Percentiles rank a stretch among this genome's conserved stretches.
These are phyloP conservation scores for Camponotus vicinus DNA, from an alignment of 1,140 invertebrate species.

Conservation along the genomic window DNA sequence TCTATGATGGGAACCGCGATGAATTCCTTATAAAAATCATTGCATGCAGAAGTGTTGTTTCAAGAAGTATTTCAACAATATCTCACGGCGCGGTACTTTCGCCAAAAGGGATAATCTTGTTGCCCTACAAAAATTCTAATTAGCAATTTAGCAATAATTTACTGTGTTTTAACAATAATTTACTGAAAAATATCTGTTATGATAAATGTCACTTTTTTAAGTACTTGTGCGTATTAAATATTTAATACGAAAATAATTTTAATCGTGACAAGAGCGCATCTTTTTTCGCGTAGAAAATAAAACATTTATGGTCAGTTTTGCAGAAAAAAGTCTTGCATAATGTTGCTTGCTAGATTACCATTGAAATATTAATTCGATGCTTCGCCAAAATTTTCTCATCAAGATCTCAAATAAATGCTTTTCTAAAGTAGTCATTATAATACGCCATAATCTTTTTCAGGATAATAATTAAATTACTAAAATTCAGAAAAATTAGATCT, in stretches of 20 bases:
- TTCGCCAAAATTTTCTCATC: not conserved
- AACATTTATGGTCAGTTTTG: not conserved
- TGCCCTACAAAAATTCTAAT: constrained; percentile 7
- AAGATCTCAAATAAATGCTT: not conserved
- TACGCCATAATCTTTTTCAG: not conserved
- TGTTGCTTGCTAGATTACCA: not conserved
- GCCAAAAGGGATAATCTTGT: not conserved
- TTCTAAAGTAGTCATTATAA: not conserved
- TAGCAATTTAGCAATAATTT: constrained; percentile 1
- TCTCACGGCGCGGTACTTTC: not conserved
- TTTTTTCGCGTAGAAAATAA: not conserved
- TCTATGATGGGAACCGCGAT: constrained; percentile 40
- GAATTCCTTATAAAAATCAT: constrained; percentile 36
- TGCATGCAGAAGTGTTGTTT: constrained; percentile 12
- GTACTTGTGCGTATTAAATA: not conserved
- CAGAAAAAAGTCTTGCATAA: not conserved
- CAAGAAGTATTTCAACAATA: constrained; percentile 22
- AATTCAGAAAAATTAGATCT: constrained; percentile 59
- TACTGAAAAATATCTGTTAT: not conserved
- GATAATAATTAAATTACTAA: constrained; percentile 6
- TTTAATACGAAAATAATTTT: not conserved
- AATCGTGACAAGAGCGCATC: not conserved
- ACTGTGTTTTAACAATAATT: not conserved
- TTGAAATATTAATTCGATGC: constrained; percentile 8
- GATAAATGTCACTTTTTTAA: not conserved